These are phyloP conservation scores for Dromiciops gliroides DNA, from an alignment of 2,113 vertebrate species.

Conservation along the genomic window DNA sequence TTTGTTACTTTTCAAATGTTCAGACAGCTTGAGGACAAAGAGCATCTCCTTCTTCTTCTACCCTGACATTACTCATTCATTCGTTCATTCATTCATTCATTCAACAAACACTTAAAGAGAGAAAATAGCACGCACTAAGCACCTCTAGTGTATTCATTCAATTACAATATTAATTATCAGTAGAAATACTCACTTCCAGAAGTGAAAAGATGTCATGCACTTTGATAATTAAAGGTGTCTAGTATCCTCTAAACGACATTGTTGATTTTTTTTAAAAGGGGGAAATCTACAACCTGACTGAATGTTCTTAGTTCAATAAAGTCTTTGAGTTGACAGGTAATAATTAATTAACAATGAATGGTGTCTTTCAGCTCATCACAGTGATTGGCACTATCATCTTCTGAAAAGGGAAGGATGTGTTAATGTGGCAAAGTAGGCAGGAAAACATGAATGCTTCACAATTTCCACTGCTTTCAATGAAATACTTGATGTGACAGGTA, in stretches of 20 bases:
- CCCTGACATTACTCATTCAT: neutral
- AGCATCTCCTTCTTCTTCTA: constrained; percentile 52
- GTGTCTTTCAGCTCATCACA: constrained; percentile 81
- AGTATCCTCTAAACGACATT: constrained; percentile 79
- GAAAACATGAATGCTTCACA: constrained; percentile 81
- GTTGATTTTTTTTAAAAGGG: constrained; percentile 78
- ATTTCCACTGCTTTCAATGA: constrained; percentile 81
- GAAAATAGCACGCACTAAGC: neutral
- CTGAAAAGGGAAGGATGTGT: constrained; percentile 81
- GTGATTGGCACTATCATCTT: constrained; percentile 83
- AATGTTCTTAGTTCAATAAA: constrained; percentile 81
- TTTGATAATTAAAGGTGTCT: constrained; percentile 82
- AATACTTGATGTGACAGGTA: constrained; percentile 78
- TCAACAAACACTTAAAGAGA: neutral
- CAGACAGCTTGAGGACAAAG: constrained; percentile 8
- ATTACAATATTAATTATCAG: constrained; percentile 78
- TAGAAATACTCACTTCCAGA: constrained; percentile 70
- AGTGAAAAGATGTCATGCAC: constrained; percentile 78
- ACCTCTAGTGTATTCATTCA: constrained; percentile 69
- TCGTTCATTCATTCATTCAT: neutral
- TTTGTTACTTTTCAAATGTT: constrained; percentile 70
- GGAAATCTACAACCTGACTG: constrained; percentile 79
- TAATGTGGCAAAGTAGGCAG: constrained; percentile 82
- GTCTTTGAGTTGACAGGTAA: constrained; percentile 82
- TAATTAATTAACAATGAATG: constrained; percentile 88